Conservation (phyloP, 2,888 invertebrate genomes). For the Diadegma fenestrale region DNA sequence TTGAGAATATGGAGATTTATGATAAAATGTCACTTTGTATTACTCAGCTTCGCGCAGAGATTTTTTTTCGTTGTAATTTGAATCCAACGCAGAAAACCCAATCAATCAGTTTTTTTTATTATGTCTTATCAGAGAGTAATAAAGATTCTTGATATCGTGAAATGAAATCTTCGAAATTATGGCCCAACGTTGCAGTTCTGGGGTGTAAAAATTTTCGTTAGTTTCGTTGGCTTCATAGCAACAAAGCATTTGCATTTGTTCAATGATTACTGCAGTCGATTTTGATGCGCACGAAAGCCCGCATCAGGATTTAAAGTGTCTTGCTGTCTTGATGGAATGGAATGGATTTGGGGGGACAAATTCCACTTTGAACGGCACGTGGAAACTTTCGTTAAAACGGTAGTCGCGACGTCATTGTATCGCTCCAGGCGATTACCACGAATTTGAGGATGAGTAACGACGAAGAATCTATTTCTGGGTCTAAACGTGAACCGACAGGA, state of each 20-base stretch:
- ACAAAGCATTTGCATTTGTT: not conserved
- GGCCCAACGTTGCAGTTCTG: not conserved
- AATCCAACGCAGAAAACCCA: not conserved
- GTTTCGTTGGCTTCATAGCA: not conserved
- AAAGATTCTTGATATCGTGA: not conserved
- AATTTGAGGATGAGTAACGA: constrained; percentile 46
- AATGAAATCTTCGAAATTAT: not conserved
- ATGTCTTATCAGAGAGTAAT: not conserved
- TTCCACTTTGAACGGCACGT: constrained; percentile 40
- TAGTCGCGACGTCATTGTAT: constrained; percentile 76
- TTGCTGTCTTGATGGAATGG: constrained; percentile 37
- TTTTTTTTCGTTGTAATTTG: constrained; percentile 49
- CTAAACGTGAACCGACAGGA: constrained; percentile 23
- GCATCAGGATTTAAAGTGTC: constrained; percentile 19
- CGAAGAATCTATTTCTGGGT: constrained; percentile 33
- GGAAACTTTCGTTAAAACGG: constrained; percentile 78
- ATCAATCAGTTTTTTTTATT: not conserved
- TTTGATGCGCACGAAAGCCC: constrained; percentile 65
- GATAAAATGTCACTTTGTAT: not conserved
- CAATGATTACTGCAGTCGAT: constrained; percentile 73
- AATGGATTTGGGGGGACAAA: constrained; percentile 34
- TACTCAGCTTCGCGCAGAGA: constrained; percentile 50
- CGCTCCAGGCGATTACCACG: constrained; percentile 62
- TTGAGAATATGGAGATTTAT: not conserved
- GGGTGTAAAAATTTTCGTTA: not conserved